Evolutionary conservation across 2,888 invertebrate species (phyloP).

Genomic region (Entomobrya multifasciata): DNA sequence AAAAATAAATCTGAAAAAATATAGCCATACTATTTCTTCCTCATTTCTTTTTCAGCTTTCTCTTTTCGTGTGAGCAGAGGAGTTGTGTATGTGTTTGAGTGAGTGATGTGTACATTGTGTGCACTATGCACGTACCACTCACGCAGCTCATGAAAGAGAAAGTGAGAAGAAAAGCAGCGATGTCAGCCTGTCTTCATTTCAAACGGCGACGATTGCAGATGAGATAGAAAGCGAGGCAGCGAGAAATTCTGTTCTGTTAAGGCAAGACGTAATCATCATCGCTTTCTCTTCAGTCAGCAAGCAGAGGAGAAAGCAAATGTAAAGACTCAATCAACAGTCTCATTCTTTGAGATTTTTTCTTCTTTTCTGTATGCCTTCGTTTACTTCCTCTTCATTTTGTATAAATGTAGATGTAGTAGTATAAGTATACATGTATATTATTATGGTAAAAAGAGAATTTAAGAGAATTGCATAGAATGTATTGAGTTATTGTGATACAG

Average conservation of each 20-base stretch:
- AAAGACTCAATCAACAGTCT: slow-evolving; percentile 55
- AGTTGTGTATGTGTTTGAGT: not conserved
- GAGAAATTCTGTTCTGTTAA: not conserved
- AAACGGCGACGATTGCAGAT: not conserved
- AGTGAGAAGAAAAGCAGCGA: not conserved
- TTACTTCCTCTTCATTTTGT: slow-evolving; percentile 3
- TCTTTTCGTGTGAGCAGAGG: not conserved
- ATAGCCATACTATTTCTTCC: not conserved
- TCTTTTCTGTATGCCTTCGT: not conserved
- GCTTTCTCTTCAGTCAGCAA: not conserved
- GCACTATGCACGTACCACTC: not conserved
- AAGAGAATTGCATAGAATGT: too few species aligned
- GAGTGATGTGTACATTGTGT: slow-evolving; percentile 44
- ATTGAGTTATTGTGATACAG: too few species aligned
- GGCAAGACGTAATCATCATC: not conserved
- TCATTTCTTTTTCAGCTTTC: slow-evolving; percentile 1
- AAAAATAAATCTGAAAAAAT: not conserved
- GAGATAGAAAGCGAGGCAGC: not conserved
- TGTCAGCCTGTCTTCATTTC: slow-evolving; percentile 13
- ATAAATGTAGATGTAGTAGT: not conserved
- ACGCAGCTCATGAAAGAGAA: not conserved
- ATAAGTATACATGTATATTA: not conserved
- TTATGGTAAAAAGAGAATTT: too few species aligned
- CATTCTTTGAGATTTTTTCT: slow-evolving; percentile 46
- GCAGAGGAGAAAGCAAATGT: not conserved